Conservation (phyloP, 1,140 invertebrate species). For the Brachionus rubens region DNA sequence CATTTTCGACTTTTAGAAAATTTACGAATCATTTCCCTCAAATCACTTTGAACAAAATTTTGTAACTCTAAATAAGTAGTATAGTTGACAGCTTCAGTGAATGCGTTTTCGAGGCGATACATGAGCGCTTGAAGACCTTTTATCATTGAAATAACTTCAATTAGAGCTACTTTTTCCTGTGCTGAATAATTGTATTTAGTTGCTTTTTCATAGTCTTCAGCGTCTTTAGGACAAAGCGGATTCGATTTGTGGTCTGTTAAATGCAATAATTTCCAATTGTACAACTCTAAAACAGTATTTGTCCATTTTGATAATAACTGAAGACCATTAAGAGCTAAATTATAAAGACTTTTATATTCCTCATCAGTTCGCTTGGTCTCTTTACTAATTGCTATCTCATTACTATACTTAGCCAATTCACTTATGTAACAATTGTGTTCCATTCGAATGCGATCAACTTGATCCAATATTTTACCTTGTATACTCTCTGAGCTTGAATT, state of each 20-base stretch:
- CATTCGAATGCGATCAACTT: slow-evolving; percentile 87
- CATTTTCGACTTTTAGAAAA: slow-evolving; percentile 96
- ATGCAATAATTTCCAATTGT: slow-evolving; percentile 88
- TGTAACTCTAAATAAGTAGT: slow-evolving; percentile 95
- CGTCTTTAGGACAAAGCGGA: slow-evolving; percentile 86
- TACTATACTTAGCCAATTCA: slow-evolving; percentile 88
- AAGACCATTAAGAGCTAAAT: slow-evolving; percentile 83
- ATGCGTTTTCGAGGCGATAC: slow-evolving; percentile 94
- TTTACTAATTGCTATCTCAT: slow-evolving; percentile 69
- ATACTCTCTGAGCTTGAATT: slow-evolving; percentile 68
- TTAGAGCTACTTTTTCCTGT: slow-evolving; percentile 95
- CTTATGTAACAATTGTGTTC: slow-evolving; percentile 97
- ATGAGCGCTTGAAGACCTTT: slow-evolving; percentile 96
- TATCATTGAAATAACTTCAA: slow-evolving; percentile 98
- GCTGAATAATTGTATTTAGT: slow-evolving; percentile 96
- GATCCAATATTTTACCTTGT: slow-evolving; percentile 92
- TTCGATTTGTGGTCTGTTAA: slow-evolving; percentile 90
- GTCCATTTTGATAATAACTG: slow-evolving; percentile 95
- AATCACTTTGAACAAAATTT: slow-evolving; percentile 86
- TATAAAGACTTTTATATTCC: slow-evolving; percentile 87
- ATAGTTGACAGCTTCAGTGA: slow-evolving; percentile 87
- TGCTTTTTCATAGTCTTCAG: slow-evolving; percentile 97
- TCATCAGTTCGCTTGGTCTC: slow-evolving; percentile 77
- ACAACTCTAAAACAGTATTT: slow-evolving; percentile 88
- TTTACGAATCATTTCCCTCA: slow-evolving; percentile 89